phyloP scores from a whole-genome alignment of 2,888 invertebrate species.

The Petrolisthes cinctipes region DNA sequence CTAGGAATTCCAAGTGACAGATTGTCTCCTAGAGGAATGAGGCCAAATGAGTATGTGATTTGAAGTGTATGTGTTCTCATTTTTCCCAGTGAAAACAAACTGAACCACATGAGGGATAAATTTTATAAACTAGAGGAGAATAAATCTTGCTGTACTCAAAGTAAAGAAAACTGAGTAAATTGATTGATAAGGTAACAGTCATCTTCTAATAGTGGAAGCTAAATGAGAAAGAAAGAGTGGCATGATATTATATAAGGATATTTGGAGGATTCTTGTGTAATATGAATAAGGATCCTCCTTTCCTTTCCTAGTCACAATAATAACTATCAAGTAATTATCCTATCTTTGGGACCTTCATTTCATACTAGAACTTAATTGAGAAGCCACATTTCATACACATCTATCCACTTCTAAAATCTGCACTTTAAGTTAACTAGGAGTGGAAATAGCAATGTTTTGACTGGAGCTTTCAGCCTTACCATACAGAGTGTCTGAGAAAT shows the following conservation, averaged over 20 bases:
- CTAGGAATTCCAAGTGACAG: background rate
- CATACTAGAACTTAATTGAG: too few relatives aligned
- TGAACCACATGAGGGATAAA: background rate
- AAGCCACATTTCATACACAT: too few relatives aligned
- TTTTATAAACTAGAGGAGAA: background rate
- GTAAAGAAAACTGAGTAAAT: too few relatives aligned
- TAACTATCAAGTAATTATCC: background rate
- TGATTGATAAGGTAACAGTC: background rate
- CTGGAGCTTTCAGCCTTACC: too few relatives aligned
- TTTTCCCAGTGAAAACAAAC: background rate
- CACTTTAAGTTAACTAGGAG: too few relatives aligned
- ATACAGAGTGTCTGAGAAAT: too few relatives aligned
- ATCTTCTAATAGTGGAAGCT: background rate
- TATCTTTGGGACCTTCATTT: too few relatives aligned
- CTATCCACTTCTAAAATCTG: too few relatives aligned
- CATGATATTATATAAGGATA: background rate
- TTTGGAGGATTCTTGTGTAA: background rate
- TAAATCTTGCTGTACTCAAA: background rate
- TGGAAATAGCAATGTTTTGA: too few relatives aligned
- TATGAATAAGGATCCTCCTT: background rate
- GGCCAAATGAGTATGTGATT: background rate
- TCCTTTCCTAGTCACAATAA: background rate
- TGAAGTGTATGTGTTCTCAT: background rate
- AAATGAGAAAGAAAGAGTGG: background rate
- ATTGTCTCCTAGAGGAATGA: background rate